Evolutionary conservation across 2,888 invertebrate genomes (phyloP), one percentile per base, ranked within the genome.

Genomic region (Steinernema hermaphroditum): DNA sequence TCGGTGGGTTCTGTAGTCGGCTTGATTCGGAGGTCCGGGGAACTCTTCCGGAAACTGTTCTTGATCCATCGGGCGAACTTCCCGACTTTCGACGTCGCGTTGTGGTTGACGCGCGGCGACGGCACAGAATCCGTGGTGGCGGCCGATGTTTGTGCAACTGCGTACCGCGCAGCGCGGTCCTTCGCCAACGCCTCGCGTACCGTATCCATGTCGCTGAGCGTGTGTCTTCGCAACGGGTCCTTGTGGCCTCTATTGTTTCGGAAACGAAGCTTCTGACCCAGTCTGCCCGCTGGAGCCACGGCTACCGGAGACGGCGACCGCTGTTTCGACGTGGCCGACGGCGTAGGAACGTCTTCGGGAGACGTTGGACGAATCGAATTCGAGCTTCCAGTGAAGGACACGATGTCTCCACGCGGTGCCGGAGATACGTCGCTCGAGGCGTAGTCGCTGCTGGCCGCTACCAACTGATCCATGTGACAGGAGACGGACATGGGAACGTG

Each of bases 211-310:
- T 83, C 83, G n/a, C 76, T 74, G 16, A 82, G 73, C 14, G 83
- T 83, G 72, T 83, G 82, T 41, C 83, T 68, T 41, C 83, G 75
- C 9, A 77, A 68, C 2, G 82, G 80, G 62, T 78, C 78, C 16
- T 80, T 73, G 0, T 37, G 19, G 24, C 73, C 72, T 12, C 74
- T 29, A 54, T 77, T 78, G 9, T 71, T 77, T n/a, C 82, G 73
- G 73, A 83, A 75, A 34, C 80, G 76, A 43, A 83, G 81, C 72
- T 83, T 83, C 70, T 82, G 79, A n/a, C 74, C 76, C 57, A 81
- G 79, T 69, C 80, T 43, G 29, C 72, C 72, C 62, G 76, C 73
- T 49, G 24, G 43, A 19, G 24, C 70, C 14, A 69, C 19, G n/a
- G 71, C 43, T 2, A 71, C 34, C 22, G 72, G 32, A 19, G 44